Conservation (phyloP, 2,113 vertebrate genomes). For the Tyto alba region DNA sequence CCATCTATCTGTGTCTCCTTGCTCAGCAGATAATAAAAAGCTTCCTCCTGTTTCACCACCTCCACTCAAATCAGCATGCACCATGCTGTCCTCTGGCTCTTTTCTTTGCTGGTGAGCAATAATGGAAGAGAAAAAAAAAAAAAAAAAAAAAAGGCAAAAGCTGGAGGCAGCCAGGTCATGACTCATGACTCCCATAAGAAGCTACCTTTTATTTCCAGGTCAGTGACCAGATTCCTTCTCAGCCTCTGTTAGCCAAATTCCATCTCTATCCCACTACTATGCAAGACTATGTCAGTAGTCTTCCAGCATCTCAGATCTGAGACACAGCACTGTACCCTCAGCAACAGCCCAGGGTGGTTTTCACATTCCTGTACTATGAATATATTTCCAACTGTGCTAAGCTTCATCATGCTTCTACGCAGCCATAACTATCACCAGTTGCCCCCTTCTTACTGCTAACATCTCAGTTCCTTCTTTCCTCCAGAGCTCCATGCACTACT, state of each 20-base stretch:
- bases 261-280: background rate
- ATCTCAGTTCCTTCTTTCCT: background rate
- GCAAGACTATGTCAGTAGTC: background rate
- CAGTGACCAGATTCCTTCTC: conserved; percentile 1
- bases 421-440: background rate
- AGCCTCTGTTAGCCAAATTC: background rate
- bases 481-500: background rate
- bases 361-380: background rate
- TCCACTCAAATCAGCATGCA: conserved; percentile 15
- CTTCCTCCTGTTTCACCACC: conserved; percentile 20
- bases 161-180: background rate
- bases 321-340: background rate
- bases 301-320: background rate
- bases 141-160: conserved; percentile 15
- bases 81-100: background rate
- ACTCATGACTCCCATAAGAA: conserved; percentile 3
- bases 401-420: background rate
- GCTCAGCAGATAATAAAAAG: conserved; percentile 30
- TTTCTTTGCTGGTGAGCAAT: conserved; percentile 1
- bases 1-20: background rate
- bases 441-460: background rate
- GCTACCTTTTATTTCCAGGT: conserved; percentile 34
- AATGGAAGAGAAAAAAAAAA: background rate
- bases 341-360: background rate
- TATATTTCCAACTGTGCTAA: background rate